A percentile compares a stretch with the other conserved stretches of the same genome.
Evolutionary conservation across 2,113 vertebrate genomes (phyloP).

Genomic region (Macquaria ambigua): DNA sequence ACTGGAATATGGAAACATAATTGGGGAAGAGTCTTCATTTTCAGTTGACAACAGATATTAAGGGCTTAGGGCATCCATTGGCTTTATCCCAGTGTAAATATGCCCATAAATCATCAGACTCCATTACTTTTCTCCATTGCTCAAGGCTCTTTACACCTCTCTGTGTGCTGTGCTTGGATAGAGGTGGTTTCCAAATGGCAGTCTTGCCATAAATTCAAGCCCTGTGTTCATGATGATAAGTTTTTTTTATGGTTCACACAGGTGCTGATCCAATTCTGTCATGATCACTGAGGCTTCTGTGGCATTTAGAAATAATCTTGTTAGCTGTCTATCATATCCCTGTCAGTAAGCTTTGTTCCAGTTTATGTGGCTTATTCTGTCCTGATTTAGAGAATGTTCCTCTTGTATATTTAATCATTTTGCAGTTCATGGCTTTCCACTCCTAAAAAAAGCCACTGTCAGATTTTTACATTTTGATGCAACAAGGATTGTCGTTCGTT

Average conservation of each 20-base stretch:
- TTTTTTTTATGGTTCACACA: conserved; percentile 1
- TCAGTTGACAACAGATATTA: not conserved
- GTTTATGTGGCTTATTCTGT: not conserved
- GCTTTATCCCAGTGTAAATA: conserved; percentile 8
- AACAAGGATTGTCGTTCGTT: not conserved
- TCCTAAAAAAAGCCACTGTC: not conserved
- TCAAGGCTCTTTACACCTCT: not conserved
- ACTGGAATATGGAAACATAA: not conserved
- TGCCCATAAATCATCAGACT: conserved; percentile 10
- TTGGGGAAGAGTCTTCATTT: not conserved
- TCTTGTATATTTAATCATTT: not conserved
- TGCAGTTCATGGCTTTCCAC: not conserved
- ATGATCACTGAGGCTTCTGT: not conserved
- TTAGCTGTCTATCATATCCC: not conserved
- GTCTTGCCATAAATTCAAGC: conserved; percentile 2
- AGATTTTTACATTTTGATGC: not conserved
- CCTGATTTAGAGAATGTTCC: not conserved
- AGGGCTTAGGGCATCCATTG: not conserved
- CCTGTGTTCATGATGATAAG: not conserved
- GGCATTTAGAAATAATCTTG: not conserved
- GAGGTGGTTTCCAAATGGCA: conserved; percentile 31
- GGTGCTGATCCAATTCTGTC: conserved; percentile 13
- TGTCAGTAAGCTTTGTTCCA: not conserved
- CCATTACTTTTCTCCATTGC: not conserved
- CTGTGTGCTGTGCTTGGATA: not conserved